Percentiles rank a stretch among this genome's conserved stretches.
These are phyloP conservation scores for Melanerpes aurifrons DNA, from an alignment of 2,113 vertebrate genomes.

Conservation along the genomic window DNA sequence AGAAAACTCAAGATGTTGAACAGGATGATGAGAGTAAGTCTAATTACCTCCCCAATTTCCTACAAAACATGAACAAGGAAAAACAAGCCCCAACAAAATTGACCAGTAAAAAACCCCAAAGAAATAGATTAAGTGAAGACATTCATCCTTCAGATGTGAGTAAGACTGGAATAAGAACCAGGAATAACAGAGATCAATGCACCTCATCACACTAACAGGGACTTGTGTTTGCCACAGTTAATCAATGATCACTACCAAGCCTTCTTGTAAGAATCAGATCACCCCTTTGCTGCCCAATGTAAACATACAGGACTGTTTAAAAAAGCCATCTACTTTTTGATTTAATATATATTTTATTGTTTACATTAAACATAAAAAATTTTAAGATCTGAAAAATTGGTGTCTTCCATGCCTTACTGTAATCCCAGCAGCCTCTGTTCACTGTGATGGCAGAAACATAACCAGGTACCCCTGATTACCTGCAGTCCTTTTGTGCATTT, in stretches of 20 bases:
- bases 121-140: background rate
- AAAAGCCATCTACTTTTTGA: background rate
- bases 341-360: background rate
- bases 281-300: background rate
- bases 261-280: background rate
- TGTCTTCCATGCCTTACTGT: background rate
- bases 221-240: background rate
- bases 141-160: background rate
- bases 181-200: background rate
- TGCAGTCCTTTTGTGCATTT: background rate
- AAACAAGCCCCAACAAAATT: background rate
- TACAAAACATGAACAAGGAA: background rate
- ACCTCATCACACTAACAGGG: background rate
- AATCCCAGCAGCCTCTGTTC: background rate
- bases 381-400: background rate
- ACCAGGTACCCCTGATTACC: background rate
- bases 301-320: background rate
- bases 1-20: slow-evolving; percentile 28
- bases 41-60: slow-evolving; percentile 14
- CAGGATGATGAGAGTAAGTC: background rate
- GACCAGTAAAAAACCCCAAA: background rate
- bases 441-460: background rate
- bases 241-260: background rate
- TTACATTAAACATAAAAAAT: background rate
- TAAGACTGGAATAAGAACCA: background rate